Percentiles rank a stretch among this genome's conserved stretches.
Conservation (phyloP, 2,797 vertebrate species). For the Alfaro cultratus region DNA sequence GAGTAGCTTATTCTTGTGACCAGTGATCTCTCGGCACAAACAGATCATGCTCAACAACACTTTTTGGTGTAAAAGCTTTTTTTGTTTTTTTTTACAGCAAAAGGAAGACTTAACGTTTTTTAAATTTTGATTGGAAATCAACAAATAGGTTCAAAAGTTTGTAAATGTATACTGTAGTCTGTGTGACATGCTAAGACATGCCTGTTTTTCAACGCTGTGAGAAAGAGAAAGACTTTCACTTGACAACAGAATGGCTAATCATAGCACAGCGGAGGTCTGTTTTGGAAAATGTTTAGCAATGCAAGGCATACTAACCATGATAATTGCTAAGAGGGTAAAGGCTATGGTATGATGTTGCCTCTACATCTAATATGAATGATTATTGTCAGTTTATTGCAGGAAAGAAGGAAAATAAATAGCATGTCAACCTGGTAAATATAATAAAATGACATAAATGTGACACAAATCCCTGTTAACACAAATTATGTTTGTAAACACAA, state of each 20-base stretch:
- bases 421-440: background rate
- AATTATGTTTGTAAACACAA: background rate
- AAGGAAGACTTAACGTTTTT: background rate
- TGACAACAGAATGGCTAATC: no score
- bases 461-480: background rate
- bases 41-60: background rate
- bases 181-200: background rate
- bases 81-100: background rate
- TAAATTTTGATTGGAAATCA: background rate
- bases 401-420: background rate
- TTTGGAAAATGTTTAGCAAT: background rate
- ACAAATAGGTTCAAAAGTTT: background rate
- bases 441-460: background rate
- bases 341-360: background rate
- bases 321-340: background rate
- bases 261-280: no score
- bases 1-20: background rate
- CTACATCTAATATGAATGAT: background rate
- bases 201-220: background rate
- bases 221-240: background rate
- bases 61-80: background rate
- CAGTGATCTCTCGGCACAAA: background rate
- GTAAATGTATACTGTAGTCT: background rate
- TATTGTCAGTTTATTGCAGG: background rate
- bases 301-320: background rate